Conservation (phyloP, 92 coral and sea anemone species). For the Virgularia gustaviana region DNA sequence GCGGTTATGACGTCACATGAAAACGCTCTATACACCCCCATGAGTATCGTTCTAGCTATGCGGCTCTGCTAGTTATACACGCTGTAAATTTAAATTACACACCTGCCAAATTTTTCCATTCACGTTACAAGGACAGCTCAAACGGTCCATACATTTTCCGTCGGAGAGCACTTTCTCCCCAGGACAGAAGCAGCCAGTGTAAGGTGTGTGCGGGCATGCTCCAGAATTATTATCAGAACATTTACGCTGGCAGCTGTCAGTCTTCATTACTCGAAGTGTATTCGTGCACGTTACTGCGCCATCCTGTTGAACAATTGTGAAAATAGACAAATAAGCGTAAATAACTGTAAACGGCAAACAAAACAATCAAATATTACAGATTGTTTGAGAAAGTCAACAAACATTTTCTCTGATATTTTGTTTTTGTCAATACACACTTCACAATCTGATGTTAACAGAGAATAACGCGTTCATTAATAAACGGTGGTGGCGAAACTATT, state of each 20-base stretch:
- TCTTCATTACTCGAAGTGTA: conserved; percentile 37
- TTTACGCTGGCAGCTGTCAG: conserved; percentile 45
- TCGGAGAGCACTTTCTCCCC: conserved; percentile 30
- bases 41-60: too few species aligned
- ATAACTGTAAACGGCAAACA: background rate
- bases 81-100: background rate
- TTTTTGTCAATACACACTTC: too few species aligned
- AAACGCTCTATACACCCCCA: too few species aligned
- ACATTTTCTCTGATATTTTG: too few species aligned
- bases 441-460: too few species aligned
- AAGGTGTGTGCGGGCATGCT: background rate
- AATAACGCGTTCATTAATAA: too few species aligned
- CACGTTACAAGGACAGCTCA: conserved; percentile 41
- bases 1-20: too few species aligned
- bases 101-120: conserved; percentile 52
- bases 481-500: too few species aligned
- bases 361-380: too few species aligned
- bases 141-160: conserved; percentile 50
- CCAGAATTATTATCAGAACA: conserved; percentile 39
- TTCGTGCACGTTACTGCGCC: conserved; percentile 53
- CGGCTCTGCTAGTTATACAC: too few species aligned
- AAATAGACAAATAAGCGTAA: too few species aligned
- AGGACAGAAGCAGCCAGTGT: conserved; percentile 72
- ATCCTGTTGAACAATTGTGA: conserved; percentile 14
- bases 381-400: too few species aligned